Conservation (phyloP, 2,888 invertebrate genomes). For the Parnassius apollo region DNA sequence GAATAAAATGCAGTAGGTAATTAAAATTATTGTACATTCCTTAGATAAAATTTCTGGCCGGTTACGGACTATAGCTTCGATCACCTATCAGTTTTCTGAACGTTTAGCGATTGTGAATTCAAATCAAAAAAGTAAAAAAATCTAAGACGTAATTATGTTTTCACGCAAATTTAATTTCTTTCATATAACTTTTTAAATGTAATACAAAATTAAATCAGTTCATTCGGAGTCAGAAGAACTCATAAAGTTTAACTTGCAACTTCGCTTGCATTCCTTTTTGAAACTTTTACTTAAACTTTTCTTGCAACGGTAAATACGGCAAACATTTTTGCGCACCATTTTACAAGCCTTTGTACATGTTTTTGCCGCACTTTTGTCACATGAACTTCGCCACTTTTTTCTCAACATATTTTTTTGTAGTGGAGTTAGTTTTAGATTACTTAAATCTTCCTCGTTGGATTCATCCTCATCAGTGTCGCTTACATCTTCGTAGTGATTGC, state of each 20-base stretch:
- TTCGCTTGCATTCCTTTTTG: slow-evolving; percentile 43
- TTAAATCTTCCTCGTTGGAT: slow-evolving; percentile 12
- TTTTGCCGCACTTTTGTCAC: slow-evolving; percentile 39
- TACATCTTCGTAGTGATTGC: not conserved
- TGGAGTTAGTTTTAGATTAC: slow-evolving; percentile 28
- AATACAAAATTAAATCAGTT: slow-evolving; percentile 12
- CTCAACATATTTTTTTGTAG: slow-evolving; percentile 32
- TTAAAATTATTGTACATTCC: too few species aligned
- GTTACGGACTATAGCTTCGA: too few species aligned
- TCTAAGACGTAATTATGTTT: too few species aligned
- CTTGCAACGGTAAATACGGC: slow-evolving; percentile 39
- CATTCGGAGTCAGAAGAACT: slow-evolving; percentile 12
- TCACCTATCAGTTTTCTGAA: too few species aligned
- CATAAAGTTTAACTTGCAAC: slow-evolving; percentile 39
- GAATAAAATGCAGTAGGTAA: too few species aligned
- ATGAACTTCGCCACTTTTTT: slow-evolving; percentile 37
- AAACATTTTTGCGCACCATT: slow-evolving; percentile 36
- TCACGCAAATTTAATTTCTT: too few species aligned
- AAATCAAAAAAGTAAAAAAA: too few species aligned
- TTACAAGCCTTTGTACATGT: slow-evolving; percentile 43
- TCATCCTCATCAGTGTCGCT: slow-evolving; percentile 3
- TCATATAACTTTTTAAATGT: slow-evolving; percentile 31
- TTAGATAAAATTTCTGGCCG: too few species aligned
- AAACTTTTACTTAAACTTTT: slow-evolving; percentile 39
- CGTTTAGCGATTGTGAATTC: too few species aligned